phyloP scores from a whole-genome alignment of 37 sponge, comb jelly and placozoan species.

The Lycopodina hypogea region DNA sequence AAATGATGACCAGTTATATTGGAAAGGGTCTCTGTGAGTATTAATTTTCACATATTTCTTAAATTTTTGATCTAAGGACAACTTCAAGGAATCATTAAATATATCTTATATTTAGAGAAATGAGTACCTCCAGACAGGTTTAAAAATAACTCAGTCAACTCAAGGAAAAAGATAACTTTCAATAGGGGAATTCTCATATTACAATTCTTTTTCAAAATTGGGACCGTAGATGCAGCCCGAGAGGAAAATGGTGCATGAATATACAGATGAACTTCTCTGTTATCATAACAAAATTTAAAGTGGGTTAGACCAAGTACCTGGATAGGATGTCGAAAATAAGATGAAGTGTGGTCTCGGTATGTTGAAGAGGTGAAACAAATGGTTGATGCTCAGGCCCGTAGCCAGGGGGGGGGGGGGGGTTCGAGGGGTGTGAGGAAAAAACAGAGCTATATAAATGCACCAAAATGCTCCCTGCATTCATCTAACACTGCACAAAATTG shows the following conservation, averaged over 20 bases:
- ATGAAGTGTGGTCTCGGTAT: not conserved
- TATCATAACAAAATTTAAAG: not conserved
- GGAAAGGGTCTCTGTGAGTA: constrained; percentile 48
- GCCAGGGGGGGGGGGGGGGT: too few relatives aligned
- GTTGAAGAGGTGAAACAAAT: not conserved
- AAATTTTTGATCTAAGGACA: constrained; percentile 23
- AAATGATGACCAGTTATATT: constrained; percentile 49
- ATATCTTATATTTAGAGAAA: constrained; percentile 40
- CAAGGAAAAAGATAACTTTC: constrained; percentile 33
- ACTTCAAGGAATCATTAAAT: constrained; percentile 23
- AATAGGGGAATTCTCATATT: not conserved
- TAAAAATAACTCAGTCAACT: constrained; percentile 31
- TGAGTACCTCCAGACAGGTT: constrained; percentile 11
- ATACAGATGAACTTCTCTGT: not conserved
- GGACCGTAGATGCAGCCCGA: constrained; percentile 3
- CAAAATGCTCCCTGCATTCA: too few relatives aligned
- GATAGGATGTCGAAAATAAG: not conserved
- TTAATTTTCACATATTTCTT: constrained; percentile 27
- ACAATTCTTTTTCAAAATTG: not conserved
- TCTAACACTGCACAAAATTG: too few relatives aligned
- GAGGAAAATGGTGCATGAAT: not conserved
- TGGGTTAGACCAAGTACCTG: not conserved
- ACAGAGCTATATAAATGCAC: too few relatives aligned
- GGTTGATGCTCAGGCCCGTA: too few relatives aligned
- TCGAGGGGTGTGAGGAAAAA: too few relatives aligned